Evolutionary conservation across 2,113 vertebrate species (phyloP).

Genomic region (Hirundichthys speculiger): DNA sequence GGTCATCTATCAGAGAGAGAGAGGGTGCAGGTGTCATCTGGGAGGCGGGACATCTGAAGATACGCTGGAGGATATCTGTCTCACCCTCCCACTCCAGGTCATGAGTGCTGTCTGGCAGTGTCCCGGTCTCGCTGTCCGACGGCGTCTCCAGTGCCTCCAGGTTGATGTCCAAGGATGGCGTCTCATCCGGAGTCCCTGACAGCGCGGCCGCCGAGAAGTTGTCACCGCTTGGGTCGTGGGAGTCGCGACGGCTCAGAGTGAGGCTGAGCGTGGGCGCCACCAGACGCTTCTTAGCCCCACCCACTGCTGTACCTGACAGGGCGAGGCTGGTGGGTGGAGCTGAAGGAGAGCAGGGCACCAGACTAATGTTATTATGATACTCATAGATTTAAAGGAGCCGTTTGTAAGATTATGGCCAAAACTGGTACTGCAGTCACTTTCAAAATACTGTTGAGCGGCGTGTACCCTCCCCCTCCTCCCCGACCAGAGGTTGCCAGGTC

Average conservation of each 20-base stretch:
- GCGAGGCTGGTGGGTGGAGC: slow-evolving; percentile 76
- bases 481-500: no score
- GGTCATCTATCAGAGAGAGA: slow-evolving; percentile 77
- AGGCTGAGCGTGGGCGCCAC: slow-evolving; percentile 76
- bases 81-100: slow-evolving; percentile 88
- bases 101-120: slow-evolving; percentile 71
- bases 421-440: no score
- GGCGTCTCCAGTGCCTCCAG: slow-evolving; percentile 86
- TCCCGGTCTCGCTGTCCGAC: slow-evolving; percentile 83
- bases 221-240: slow-evolving; percentile 38
- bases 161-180: slow-evolving; percentile 80
- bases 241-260: slow-evolving; percentile 57
- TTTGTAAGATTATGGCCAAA: no score
- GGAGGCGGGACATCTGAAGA: background rate
- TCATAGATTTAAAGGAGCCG: no score
- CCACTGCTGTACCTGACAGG: slow-evolving; percentile 71
- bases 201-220: slow-evolving; percentile 57
- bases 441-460: no score
- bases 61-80: background rate
- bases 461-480: no score
- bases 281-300: slow-evolving; percentile 80
- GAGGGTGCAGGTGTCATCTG: background rate
- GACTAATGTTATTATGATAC: no score
- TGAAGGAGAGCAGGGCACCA: slow-evolving; percentile 23
- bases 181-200: slow-evolving; percentile 57